These are phyloP conservation scores for Leucoma salicis DNA, from an alignment of 2,888 invertebrate genomes.

Conservation along the genomic window DNA sequence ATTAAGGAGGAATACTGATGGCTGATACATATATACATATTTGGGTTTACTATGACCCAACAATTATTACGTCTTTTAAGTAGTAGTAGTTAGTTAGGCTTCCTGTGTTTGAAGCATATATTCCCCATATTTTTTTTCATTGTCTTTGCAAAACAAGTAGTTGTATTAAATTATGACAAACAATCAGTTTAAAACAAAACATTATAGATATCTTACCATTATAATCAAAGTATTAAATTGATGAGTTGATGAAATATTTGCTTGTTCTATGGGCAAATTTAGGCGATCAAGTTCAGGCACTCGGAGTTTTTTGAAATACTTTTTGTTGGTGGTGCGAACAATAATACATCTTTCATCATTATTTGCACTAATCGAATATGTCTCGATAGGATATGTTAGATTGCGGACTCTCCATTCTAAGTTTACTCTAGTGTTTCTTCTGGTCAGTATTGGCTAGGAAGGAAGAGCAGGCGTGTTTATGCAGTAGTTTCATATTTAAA, in stretches of 20 bases:
- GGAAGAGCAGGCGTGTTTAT: no score
- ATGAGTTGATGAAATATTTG: slow-evolving; percentile 85
- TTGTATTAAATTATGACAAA: no score
- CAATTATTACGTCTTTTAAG: no score
- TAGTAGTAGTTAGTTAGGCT: no score
- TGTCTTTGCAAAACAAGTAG: no score
- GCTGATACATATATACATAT: no score
- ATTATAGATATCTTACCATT: slow-evolving; percentile 72
- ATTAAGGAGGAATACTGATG: no score
- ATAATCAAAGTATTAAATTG: slow-evolving; percentile 90
- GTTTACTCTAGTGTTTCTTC: slow-evolving; percentile 87
- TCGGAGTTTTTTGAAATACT: slow-evolving; percentile 88
- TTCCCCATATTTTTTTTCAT: no score
- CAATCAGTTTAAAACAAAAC: background rate
- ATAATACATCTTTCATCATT: slow-evolving; percentile 84
- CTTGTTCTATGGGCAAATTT: slow-evolving; percentile 83
- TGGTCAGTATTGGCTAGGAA: slow-evolving; percentile 86
- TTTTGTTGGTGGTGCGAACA: slow-evolving; percentile 90
- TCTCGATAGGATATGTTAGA: slow-evolving; percentile 87
- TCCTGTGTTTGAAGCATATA: no score
- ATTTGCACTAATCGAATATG: slow-evolving; percentile 86
- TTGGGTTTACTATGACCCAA: no score
- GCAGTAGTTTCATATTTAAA: no score
- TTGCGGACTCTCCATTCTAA: slow-evolving; percentile 93
- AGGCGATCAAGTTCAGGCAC: slow-evolving; percentile 88